Evolutionary conservation across 2,797 vertebrate genomes (phyloP), one percentile per base, ranked within the genome.

Genomic region (Ceyx erithaca): DNA sequence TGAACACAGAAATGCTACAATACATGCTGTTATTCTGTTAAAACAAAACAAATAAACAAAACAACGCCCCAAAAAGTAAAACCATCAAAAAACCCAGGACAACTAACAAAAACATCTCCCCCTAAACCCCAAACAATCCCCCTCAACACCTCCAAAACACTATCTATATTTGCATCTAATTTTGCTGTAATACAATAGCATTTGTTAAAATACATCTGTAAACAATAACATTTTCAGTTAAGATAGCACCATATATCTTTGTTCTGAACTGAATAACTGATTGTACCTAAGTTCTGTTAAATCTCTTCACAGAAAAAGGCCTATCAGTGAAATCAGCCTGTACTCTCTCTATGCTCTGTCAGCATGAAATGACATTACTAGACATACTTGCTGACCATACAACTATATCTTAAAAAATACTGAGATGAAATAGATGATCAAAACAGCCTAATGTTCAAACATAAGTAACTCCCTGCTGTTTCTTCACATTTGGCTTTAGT

Each of bases 301-400:
- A 90, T 2, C 85, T 81, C 72, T 87, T 85, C 43, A 84, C 54
- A 82, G 61, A 83, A 80, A 86, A 85, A 82, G 23, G 66, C 25
- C 66, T 52, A 92, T 85, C 77, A 91, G 91, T 91, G 92, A 35
- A 90, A 97, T 85, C 69, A 63, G 69, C 80, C 85, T 84, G n/a
- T 71, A 49, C 80, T 78, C 70, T 48, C 80, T 78, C 70, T 48
- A 22, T 79, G 31, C 78, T 72, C 72, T 2, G 10, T 75, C 77
- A 93, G 85, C 96, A 92, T 80, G 69, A 80, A 96, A 96, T 80
- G 89, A 49, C 70, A 91, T 82, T 57, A 70, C 84, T 63, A 55
- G 75, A 87, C 51, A 80, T 67, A 79, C 80, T n/a, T 94, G 88
- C 85, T 91, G 43, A 96, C 80, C 92, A 94, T 92, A 94, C 80